These are phyloP conservation scores for Drosophila paulistorum DNA, from an alignment of 1,140 invertebrate species.

Conservation along the genomic window DNA sequence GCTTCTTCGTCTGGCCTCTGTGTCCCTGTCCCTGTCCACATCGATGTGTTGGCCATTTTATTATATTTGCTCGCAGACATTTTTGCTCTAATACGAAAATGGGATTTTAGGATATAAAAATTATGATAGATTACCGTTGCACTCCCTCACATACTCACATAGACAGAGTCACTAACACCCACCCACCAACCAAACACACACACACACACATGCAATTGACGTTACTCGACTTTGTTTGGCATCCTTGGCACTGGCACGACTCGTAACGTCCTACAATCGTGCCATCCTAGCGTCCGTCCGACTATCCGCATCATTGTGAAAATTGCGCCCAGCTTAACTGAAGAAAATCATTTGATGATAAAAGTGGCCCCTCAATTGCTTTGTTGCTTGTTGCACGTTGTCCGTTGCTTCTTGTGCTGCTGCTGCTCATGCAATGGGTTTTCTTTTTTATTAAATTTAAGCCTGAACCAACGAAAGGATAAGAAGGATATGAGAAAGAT, in stretches of 20 bases:
- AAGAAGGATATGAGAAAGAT: slow-evolving; percentile 7
- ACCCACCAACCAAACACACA: slow-evolving; percentile 10
- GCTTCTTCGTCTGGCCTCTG: slow-evolving; percentile 20
- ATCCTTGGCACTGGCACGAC: slow-evolving; percentile 16
- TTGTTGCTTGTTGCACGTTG: slow-evolving; percentile 59
- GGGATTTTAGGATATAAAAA: slow-evolving; percentile 83
- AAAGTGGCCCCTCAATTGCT: slow-evolving; percentile 74
- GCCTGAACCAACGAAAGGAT: slow-evolving; percentile 18
- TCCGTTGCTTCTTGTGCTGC: slow-evolving; percentile 1
- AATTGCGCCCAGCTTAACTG: slow-evolving; percentile 59
- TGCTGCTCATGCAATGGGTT: background rate
- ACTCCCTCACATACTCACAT: slow-evolving; percentile 31
- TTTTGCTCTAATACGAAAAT: slow-evolving; percentile 82
- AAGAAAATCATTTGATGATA: slow-evolving; percentile 74
- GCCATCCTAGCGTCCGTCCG: background rate
- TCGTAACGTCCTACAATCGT: background rate
- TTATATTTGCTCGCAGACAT: slow-evolving; percentile 81
- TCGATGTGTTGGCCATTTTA: slow-evolving; percentile 78
- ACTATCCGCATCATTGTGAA: slow-evolving; percentile 43
- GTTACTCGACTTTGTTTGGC: slow-evolving; percentile 7
- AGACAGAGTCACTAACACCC: slow-evolving; percentile 12
- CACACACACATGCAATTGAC: slow-evolving; percentile 9
- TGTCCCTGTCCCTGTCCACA: slow-evolving; percentile 29
- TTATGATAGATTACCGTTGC: slow-evolving; percentile 82
- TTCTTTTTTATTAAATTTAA: slow-evolving; percentile 64